A percentile compares a stretch with the other conserved stretches of the same genome.
phyloP scores from a whole-genome alignment of 2,888 invertebrate genomes.

The Parasteatoda lunata region DNA sequence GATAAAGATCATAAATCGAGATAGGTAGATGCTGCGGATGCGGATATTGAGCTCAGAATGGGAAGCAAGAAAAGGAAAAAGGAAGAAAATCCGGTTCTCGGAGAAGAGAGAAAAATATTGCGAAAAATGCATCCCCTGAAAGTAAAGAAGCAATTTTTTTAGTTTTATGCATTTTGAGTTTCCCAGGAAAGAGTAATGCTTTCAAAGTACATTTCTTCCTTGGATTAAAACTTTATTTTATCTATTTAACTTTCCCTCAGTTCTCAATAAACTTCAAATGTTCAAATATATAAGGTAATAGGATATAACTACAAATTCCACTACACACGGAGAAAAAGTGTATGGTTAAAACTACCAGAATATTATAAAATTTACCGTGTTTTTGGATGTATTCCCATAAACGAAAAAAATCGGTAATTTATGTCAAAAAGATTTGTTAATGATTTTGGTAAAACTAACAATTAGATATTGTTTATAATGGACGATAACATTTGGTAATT shows the following conservation, averaged over 20 bases:
- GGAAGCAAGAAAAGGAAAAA: slow-evolving; percentile 5
- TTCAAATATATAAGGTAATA: not conserved
- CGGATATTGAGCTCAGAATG: slow-evolving; percentile 35
- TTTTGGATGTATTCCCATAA: no score
- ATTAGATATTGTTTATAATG: no score
- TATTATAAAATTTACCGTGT: not conserved
- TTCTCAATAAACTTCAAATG: not conserved
- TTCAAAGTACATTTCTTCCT: not conserved
- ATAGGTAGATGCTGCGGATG: slow-evolving; percentile 35
- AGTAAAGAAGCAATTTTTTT: slow-evolving; percentile 12
- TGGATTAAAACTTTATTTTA: not conserved
- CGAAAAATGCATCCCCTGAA: slow-evolving; percentile 26
- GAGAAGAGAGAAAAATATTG: slow-evolving; percentile 19
- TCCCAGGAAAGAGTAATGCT: slow-evolving; percentile 11
- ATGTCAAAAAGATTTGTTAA: no score
- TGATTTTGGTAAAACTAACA: no score
- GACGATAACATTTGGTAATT: no score
- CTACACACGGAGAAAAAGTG: no score
- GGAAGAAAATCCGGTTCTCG: slow-evolving; percentile 15
- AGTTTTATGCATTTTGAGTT: slow-evolving; percentile 27
- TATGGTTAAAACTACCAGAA: no score
- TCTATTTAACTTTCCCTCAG: slow-evolving; percentile 3
- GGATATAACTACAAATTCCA: not conserved
- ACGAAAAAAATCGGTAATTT: not conserved
- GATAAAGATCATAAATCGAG: slow-evolving; percentile 54